Conservation (phyloP, 2,797 vertebrate species). For the Morus bassanus region DNA sequence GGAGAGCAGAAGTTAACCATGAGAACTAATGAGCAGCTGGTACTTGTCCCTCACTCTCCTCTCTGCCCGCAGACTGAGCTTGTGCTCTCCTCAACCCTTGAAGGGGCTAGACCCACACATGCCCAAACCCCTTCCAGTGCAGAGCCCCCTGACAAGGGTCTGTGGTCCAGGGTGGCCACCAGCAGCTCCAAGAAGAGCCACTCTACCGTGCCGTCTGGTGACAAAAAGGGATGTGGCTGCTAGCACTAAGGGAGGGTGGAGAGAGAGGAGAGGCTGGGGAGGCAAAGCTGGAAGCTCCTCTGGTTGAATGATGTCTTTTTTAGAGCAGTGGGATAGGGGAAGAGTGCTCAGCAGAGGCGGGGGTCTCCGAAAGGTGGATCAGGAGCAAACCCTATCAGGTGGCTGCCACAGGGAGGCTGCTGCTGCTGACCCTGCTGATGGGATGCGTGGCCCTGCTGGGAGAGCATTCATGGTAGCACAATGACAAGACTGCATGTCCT, state of each 20-base stretch:
- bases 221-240: background rate
- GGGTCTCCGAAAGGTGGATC: accelerated
- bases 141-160: background rate
- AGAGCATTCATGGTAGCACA: accelerated
- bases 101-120: background rate
- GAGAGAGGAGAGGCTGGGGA: background rate
- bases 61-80: background rate
- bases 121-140: no score
- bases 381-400: background rate
- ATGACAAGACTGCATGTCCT: accelerated
- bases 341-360: accelerated
- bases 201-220: background rate
- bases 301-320: background rate
- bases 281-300: background rate
- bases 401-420: background rate
- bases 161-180: accelerated
- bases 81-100: background rate
- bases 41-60: background rate
- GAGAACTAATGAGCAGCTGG: accelerated
- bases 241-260: accelerated
- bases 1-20: accelerated
- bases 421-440: background rate
- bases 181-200: background rate
- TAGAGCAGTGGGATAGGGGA: accelerated
- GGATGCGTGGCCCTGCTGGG: accelerated